Percentiles rank a stretch among this genome's conserved stretches.
Conservation (phyloP, 2,113 vertebrate species). For the Echinops telfairi region DNA sequence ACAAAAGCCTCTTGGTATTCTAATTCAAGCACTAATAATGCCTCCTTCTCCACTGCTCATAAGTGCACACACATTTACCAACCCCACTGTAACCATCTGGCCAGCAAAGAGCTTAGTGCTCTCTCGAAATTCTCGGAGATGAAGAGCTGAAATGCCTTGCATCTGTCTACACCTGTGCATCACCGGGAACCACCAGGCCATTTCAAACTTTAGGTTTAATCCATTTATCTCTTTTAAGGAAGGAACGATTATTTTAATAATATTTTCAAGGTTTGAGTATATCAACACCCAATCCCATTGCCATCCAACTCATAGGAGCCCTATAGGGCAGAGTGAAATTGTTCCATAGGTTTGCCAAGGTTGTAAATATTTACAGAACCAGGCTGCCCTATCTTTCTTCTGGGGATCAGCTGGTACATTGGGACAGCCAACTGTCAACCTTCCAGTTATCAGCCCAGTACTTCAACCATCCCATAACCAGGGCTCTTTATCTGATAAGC, state of each 20-base stretch:
- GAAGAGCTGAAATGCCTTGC: background rate
- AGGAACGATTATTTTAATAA: background rate
- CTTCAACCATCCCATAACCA: background rate
- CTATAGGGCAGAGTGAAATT: too few relatives aligned
- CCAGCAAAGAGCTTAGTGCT: background rate
- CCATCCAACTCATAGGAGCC: background rate
- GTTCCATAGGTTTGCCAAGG: background rate
- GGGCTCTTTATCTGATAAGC: background rate
- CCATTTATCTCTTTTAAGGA: background rate
- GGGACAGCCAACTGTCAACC: background rate
- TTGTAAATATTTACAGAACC: background rate
- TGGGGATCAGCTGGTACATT: too few relatives aligned
- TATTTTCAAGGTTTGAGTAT: background rate
- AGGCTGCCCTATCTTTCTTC: background rate
- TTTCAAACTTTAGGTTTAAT: background rate
- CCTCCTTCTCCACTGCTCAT: conserved; percentile 66
- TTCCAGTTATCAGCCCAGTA: background rate
- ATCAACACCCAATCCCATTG: background rate
- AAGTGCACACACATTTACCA: conserved; percentile 76
- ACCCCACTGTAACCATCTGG: conserved; percentile 73
- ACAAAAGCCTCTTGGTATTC: conserved; percentile 79
- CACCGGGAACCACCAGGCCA: fast-evolving
- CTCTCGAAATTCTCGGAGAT: background rate
- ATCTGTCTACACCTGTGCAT: background rate
- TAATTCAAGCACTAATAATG: conserved; percentile 81